These are phyloP conservation scores for Amblyraja radiata DNA, from an alignment of 2,797 vertebrate genomes.

Conservation along the genomic window DNA sequence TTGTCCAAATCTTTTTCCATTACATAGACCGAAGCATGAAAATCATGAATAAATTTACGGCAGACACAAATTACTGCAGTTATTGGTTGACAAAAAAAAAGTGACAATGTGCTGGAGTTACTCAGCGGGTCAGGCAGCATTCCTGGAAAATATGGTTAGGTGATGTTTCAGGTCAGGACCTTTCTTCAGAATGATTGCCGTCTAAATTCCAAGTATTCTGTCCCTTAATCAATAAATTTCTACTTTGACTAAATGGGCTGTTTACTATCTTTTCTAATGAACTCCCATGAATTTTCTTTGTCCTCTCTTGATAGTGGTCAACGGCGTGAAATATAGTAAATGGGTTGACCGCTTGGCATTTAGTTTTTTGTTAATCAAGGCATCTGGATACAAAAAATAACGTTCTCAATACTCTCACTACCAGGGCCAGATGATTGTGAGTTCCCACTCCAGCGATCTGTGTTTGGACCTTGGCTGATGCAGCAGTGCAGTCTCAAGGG, in stretches of 20 bases:
- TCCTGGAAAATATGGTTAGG: too few relatives aligned
- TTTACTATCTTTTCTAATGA: background rate
- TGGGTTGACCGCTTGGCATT: background rate
- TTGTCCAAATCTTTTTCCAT: conserved; percentile 6
- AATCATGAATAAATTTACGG: background rate
- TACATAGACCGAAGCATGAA: background rate
- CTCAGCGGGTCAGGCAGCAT: too few relatives aligned
- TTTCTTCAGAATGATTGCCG: too few relatives aligned
- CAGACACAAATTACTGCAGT: too few relatives aligned
- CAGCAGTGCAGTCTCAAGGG: too few relatives aligned
- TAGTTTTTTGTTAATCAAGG: background rate
- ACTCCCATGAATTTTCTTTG: background rate
- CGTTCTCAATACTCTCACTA: background rate
- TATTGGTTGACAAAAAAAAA: too few relatives aligned
- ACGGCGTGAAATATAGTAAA: background rate
- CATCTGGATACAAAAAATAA: background rate
- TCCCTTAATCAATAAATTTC: background rate
- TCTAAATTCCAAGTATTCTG: too few relatives aligned
- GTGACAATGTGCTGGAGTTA: too few relatives aligned
- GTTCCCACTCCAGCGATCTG: too few relatives aligned
- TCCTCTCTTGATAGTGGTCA: background rate
- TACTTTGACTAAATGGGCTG: background rate
- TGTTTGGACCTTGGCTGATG: too few relatives aligned
- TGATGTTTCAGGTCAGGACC: too few relatives aligned
- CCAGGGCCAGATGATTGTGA: background rate